A percentile compares a stretch with the other conserved stretches of the same genome.
Evolutionary conservation across 2,113 vertebrate genomes (phyloP).

Genomic region (Pollimyrus isidori): DNA sequence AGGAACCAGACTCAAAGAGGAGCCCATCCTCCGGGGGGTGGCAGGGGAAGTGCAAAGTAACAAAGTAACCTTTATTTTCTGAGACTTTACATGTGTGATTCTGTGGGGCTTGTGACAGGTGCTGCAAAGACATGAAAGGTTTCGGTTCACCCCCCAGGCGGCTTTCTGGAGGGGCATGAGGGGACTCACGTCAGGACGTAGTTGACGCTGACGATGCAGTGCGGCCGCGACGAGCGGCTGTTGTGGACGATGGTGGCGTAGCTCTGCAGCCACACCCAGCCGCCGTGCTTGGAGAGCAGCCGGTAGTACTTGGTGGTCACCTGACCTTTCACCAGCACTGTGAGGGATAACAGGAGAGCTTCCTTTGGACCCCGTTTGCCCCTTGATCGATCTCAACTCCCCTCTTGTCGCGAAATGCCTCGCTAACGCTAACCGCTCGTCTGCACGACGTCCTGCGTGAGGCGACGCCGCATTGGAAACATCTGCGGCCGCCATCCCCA

Average conservation of each 20-base stretch:
- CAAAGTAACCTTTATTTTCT: not conserved
- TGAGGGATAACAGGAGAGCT: conserved; percentile 9
- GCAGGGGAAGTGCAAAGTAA: no score
- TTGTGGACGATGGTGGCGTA: conserved; percentile 91
- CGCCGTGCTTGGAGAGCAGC: conserved; percentile 80
- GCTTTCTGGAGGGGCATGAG: not conserved
- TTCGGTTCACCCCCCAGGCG: not conserved
- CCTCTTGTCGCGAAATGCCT: not conserved
- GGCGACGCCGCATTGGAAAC: not conserved
- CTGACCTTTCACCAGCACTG: conserved; percentile 90
- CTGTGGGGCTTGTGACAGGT: not conserved
- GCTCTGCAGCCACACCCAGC: conserved; percentile 96
- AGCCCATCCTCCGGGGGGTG: not conserved
- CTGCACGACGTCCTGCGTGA: not conserved
- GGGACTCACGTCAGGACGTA: conserved; percentile 92
- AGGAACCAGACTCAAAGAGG: not conserved
- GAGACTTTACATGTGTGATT: not conserved
- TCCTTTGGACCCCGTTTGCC: not conserved
- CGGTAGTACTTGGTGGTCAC: conserved; percentile 93
- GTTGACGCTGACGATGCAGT: conserved; percentile 97
- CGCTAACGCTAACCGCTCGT: not conserved
- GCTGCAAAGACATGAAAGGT: not conserved
- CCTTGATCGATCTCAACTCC: not conserved
- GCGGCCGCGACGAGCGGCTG: conserved; percentile 87
- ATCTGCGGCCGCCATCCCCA: not conserved